Evolutionary conservation across 2,888 invertebrate species (phyloP).

Genomic region (Melangyna quadrimaculata): DNA sequence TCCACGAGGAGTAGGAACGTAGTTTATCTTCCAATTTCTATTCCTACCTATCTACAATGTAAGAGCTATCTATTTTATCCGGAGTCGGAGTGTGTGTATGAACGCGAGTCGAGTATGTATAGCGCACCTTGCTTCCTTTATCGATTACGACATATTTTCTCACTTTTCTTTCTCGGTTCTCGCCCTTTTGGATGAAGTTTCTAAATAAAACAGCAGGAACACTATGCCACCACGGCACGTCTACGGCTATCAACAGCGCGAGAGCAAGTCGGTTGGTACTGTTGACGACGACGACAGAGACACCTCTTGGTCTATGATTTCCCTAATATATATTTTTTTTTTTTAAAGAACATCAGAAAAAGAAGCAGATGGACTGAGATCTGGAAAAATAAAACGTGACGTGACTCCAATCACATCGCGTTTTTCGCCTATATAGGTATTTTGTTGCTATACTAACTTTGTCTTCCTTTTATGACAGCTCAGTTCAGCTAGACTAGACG

Average conservation of each 20-base stretch:
- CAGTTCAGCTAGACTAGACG: constrained; percentile 4
- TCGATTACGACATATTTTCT: constrained; percentile 67
- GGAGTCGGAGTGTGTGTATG: background rate
- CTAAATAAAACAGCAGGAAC: constrained; percentile 39
- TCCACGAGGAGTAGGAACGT: background rate
- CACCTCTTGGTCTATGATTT: constrained; percentile 51
- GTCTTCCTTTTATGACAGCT: constrained; percentile 45
- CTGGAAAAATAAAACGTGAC: constrained; percentile 33
- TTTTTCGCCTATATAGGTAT: background rate
- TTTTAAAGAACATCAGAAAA: background rate
- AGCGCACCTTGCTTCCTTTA: constrained; percentile 50
- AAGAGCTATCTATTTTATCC: constrained; percentile 3
- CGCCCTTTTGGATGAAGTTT: constrained; percentile 28
- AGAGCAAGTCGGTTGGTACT: too few species aligned
- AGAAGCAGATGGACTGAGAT: constrained; percentile 1
- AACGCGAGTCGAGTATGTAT: constrained; percentile 1
- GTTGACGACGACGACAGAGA: constrained; percentile 5
- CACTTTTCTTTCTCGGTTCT: constrained; percentile 53
- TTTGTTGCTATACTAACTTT: too few species aligned
- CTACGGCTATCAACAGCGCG: constrained; percentile 4
- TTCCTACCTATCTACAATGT: background rate
- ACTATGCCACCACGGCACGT: constrained; percentile 23
- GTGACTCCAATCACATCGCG: constrained; percentile 40
- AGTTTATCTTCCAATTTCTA: background rate
- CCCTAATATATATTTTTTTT: constrained; percentile 42